Evolutionary conservation across 2,113 vertebrate species (phyloP), one percentile per base, ranked within the genome.

Genomic region (Misgurnus anguillicaudatus): DNA sequence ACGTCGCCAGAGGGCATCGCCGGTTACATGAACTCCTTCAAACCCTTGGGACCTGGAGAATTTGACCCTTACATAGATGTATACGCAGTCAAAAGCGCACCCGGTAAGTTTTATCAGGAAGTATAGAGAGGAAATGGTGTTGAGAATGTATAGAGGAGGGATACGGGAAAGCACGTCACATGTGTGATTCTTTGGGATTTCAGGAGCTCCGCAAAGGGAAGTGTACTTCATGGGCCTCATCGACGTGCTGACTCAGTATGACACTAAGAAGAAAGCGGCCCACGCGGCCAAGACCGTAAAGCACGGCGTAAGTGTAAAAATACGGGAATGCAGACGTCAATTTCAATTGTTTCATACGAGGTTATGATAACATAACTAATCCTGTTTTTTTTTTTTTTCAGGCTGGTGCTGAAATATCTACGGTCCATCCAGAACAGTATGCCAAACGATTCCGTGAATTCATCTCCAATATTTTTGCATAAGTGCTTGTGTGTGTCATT

Each of bases 151-250:
- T 4, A 10, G 6, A 73, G 14, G 36, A 60, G 36, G 48, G 10
- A 61, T 70, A 62, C 17, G 31, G 51, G n/a, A 58, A 62, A 6
- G 53, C 48, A 68, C 17, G 60, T 24, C 61, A 81, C 75, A 38
- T 19, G 38, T 81, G 77, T 78, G n/a, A 14, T 63, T 39, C 10
- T 51, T 5, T 58, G 6, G 55, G 5, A 38, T 80, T 66, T 9
- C 87, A 97, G 95, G 94, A 60, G 92, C 95, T 0, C 95, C 93
- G 55, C 95, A 95, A 85, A 94, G 93, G 88, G 95, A 97, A 87
- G 93, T 97, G 45, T 97, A 97, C 66, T 97, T 96, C 91, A 96
- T 97, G 95, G 95, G 95, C 8, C 90, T 97, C 73, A 96, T 96
- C 62, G 95, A 97, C 19, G 94, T 96, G 36, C 90, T 97, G 9